These are phyloP conservation scores for Euphonia xanthogaster DNA, from an alignment of 2,797 vertebrate species.

Conservation along the genomic window DNA sequence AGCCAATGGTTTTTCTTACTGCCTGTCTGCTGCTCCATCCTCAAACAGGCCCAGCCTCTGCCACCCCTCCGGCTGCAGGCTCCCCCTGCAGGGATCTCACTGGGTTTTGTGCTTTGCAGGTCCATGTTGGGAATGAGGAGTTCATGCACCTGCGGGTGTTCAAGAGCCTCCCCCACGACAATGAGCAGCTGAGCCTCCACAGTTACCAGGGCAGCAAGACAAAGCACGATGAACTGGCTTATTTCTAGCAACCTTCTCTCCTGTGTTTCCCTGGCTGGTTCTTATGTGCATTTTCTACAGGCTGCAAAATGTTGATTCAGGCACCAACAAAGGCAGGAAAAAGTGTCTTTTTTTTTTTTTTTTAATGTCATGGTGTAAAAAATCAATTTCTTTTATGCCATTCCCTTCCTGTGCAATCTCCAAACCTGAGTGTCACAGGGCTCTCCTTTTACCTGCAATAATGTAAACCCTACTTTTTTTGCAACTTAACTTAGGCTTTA, in stretches of 20 bases:
- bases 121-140: constrained; percentile 70
- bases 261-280: neutral
- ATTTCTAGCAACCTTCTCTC: constrained; percentile 42
- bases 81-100: neutral
- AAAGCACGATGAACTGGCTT: constrained; percentile 64
- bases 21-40: neutral
- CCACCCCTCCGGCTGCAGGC: neutral
- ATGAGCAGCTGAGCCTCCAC: constrained; percentile 48
- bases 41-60: neutral
- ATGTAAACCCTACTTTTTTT: neutral
- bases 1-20: neutral
- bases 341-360: neutral
- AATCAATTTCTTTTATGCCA: neutral
- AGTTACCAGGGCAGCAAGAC: constrained; percentile 74
- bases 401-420: neutral
- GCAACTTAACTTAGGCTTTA: neutral
- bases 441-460: neutral
- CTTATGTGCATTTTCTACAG: neutral
- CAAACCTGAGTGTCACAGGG: neutral
- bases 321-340: neutral
- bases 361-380: neutral
- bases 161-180: constrained; percentile 56
- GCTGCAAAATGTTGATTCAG: neutral
- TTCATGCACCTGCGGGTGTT: constrained; percentile 80
- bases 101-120: constrained; percentile 63